Evolutionary conservation across 2,888 invertebrate genomes (phyloP).

Genomic region (Melinaea menophilus): DNA sequence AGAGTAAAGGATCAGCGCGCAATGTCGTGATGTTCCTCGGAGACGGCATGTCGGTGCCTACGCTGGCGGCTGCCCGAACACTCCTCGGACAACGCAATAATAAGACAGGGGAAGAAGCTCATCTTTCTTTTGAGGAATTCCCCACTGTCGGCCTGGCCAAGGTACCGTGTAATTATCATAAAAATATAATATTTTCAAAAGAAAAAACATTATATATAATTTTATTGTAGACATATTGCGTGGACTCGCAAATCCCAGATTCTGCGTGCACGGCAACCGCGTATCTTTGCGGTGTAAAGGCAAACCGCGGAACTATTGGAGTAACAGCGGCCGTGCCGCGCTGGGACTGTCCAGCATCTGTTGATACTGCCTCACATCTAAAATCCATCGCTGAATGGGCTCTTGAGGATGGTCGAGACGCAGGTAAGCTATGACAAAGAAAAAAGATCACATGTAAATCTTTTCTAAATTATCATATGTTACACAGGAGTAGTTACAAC

Average conservation of each 20-base stretch:
- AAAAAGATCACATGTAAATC: background rate
- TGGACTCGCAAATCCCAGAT: slow-evolving; percentile 81
- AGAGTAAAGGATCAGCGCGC: slow-evolving; percentile 29
- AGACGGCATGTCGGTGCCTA: slow-evolving; percentile 86
- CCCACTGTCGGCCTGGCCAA: slow-evolving; percentile 80
- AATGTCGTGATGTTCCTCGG: slow-evolving; percentile 85
- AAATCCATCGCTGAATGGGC: slow-evolving; percentile 83
- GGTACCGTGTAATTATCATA: slow-evolving; percentile 50
- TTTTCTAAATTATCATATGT: background rate
- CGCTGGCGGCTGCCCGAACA: slow-evolving; percentile 81
- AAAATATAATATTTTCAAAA: background rate
- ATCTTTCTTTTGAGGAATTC: slow-evolving; percentile 80
- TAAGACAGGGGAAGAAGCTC: slow-evolving; percentile 76
- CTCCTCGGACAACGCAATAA: slow-evolving; percentile 78
- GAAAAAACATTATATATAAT: background rate
- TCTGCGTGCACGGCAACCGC: slow-evolving; percentile 85
- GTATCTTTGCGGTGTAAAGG: slow-evolving; percentile 81
- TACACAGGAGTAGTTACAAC: slow-evolving; percentile 83
- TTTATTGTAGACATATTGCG: slow-evolving; percentile 69
- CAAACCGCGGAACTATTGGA: slow-evolving; percentile 80
- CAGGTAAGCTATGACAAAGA: slow-evolving; percentile 37
- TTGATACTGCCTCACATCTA: slow-evolving; percentile 72
- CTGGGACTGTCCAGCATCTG: slow-evolving; percentile 77
- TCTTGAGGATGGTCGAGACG: slow-evolving; percentile 63
- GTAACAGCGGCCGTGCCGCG: slow-evolving; percentile 79